These are phyloP conservation scores for Drosophila sucinea DNA, from an alignment of 1,140 invertebrate genomes.

Conservation along the genomic window DNA sequence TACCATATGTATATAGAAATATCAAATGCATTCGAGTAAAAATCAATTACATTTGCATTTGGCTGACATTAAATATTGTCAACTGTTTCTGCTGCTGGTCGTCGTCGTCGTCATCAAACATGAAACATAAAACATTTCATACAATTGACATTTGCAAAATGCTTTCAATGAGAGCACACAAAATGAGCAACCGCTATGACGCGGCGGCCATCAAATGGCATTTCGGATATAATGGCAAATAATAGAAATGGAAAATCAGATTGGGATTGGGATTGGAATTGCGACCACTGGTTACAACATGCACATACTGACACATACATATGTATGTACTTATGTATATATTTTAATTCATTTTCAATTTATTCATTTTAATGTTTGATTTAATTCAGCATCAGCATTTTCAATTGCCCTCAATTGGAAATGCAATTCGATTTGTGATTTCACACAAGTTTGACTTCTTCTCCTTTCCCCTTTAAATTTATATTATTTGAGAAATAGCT, in stretches of 20 bases:
- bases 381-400: too few relatives aligned
- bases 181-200: slow-evolving; percentile 4
- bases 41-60: slow-evolving; percentile 44
- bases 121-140: slow-evolving; percentile 11
- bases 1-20: neutral
- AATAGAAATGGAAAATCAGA: slow-evolving; percentile 21
- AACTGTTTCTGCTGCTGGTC: slow-evolving; percentile 8
- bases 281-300: too few relatives aligned
- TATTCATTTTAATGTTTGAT: too few relatives aligned
- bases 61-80: slow-evolving; percentile 41
- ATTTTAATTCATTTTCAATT: neutral
- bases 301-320: too few relatives aligned
- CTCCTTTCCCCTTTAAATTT: too few relatives aligned
- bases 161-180: slow-evolving; percentile 4
- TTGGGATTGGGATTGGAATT: neutral
- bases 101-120: neutral
- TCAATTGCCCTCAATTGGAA: too few relatives aligned
- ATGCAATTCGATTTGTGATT: too few relatives aligned
- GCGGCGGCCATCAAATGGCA: neutral
- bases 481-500: too few relatives aligned
- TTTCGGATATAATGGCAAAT: slow-evolving; percentile 5
- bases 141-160: slow-evolving; percentile 16
- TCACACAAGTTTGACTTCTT: too few relatives aligned
- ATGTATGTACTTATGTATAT: neutral
- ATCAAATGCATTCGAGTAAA: slow-evolving; percentile 47